Conservation (phyloP, 2,113 vertebrate genomes). For the Craseonycteris thonglongyai region DNA sequence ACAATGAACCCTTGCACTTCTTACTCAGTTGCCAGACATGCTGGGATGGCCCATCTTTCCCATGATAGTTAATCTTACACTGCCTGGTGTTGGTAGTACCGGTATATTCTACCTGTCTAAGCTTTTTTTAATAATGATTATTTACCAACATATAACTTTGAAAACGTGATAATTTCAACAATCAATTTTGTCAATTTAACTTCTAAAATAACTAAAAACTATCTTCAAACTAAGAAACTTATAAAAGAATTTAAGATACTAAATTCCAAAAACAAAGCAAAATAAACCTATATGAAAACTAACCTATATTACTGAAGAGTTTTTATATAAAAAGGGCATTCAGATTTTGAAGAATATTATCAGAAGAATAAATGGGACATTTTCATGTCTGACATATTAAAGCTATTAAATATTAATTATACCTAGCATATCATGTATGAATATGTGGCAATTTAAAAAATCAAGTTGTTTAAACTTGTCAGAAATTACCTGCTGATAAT, state of each 20-base stretch:
- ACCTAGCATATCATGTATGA: neutral
- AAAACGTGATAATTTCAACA: neutral
- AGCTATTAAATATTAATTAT: neutral
- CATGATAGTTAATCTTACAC: neutral
- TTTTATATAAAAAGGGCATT: neutral
- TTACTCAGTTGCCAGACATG: neutral
- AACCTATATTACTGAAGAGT: neutral
- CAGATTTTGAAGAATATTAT: neutral
- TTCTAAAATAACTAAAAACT: neutral
- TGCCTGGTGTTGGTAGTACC: neutral
- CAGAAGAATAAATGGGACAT: neutral
- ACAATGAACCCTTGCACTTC: neutral
- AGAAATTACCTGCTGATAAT: neutral
- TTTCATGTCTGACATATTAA: neutral
- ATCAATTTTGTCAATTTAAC: neutral
- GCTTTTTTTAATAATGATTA: neutral
- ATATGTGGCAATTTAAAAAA: neutral
- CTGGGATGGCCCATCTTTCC: neutral
- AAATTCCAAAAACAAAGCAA: neutral
- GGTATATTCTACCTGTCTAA: neutral
- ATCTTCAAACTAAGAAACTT: neutral
- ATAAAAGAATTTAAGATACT: neutral
- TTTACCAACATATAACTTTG: neutral
- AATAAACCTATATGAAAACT: neutral
- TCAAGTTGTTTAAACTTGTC: neutral